Conservation (phyloP, 2,888 invertebrate species). For the Platerodrilus igneus region DNA sequence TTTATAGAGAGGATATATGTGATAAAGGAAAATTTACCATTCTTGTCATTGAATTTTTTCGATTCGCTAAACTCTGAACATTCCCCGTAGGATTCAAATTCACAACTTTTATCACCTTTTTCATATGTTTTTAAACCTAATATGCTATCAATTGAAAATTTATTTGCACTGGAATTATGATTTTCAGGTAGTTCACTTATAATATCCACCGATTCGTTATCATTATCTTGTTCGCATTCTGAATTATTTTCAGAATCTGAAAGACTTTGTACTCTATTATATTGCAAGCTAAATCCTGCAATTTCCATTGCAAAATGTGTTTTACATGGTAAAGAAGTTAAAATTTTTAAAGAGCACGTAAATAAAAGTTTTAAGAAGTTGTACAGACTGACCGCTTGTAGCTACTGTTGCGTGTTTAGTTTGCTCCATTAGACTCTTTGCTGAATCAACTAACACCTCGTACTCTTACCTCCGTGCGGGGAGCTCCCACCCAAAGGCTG, state of each 20-base stretch:
- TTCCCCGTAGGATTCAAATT: no score
- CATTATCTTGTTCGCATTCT: slow-evolving; percentile 33
- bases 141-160: slow-evolving; percentile 47
- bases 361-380: slow-evolving; percentile 30
- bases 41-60: no score
- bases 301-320: no score
- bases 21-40: no score
- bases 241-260: slow-evolving; percentile 28
- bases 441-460: slow-evolving; percentile 43
- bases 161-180: slow-evolving; percentile 35
- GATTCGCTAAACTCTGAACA: no score
- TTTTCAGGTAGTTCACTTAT: slow-evolving; percentile 31
- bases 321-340: no score
- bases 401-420: slow-evolving; percentile 35
- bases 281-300: no score
- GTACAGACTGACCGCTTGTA: slow-evolving; percentile 29
- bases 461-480: slow-evolving; percentile 30
- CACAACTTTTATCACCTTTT: slow-evolving; percentile 21
- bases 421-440: slow-evolving; percentile 42
- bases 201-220: slow-evolving; percentile 38
- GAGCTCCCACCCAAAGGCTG: slow-evolving; percentile 29
- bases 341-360: no score
- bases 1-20: no score
- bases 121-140: slow-evolving; percentile 36
- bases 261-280: no score